phyloP scores from a whole-genome alignment of 2,113 vertebrate genomes.

The Struthidea cinerea region DNA sequence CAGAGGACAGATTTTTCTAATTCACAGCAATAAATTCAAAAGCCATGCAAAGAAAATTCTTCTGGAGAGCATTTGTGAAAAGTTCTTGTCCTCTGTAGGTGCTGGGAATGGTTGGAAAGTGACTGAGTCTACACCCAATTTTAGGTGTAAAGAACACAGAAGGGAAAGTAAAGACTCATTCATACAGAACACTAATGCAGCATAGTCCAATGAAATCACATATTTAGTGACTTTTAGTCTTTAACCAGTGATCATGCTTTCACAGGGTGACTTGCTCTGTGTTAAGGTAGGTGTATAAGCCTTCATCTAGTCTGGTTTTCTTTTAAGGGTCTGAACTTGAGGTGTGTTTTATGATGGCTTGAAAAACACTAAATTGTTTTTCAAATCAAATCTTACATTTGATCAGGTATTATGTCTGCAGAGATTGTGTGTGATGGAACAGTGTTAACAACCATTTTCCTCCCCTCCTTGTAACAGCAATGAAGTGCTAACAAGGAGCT shows the following conservation, averaged over 20 bases:
- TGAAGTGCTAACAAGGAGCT: not conserved
- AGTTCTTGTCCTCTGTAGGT: not conserved
- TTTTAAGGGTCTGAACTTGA: not conserved
- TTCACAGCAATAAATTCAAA: not conserved
- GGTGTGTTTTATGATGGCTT: not conserved
- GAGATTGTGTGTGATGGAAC: not conserved
- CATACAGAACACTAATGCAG: not conserved
- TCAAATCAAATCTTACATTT: not conserved
- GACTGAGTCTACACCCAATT: not conserved
- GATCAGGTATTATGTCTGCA: not conserved
- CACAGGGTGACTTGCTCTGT: not conserved
- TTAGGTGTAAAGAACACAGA: not conserved
- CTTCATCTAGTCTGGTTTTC: not conserved
- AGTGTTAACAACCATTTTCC: not conserved
- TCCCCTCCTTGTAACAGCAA: not conserved
- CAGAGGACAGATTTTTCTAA: not conserved
- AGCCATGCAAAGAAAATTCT: not conserved
- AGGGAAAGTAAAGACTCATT: accelerated
- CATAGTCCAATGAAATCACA: not conserved
- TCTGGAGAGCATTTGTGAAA: not conserved
- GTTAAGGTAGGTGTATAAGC: not conserved
- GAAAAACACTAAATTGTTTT: not conserved
- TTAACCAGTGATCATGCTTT: not conserved
- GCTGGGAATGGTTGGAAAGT: not conserved
- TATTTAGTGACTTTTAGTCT: not conserved